Evolutionary conservation across 2,888 invertebrate genomes (phyloP).

Genomic region (Folsomia manolachei): DNA sequence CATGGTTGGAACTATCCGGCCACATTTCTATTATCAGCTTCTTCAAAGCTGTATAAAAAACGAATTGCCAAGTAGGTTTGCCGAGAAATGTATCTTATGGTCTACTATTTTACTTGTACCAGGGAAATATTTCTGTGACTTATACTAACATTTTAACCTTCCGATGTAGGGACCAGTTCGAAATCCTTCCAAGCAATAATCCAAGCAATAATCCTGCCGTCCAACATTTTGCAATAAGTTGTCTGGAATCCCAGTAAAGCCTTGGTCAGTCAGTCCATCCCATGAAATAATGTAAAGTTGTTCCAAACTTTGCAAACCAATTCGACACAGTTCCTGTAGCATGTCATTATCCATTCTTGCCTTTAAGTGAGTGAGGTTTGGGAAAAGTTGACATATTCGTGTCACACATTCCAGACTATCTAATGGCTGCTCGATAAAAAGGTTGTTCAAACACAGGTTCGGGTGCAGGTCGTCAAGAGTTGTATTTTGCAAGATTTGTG

Average conservation of each 20-base stretch:
- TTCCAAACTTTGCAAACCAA: background rate
- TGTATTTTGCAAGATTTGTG: background rate
- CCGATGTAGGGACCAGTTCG: background rate
- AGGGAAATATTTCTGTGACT: too few species aligned
- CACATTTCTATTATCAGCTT: background rate
- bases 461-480: background rate
- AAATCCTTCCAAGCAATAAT: too few species aligned
- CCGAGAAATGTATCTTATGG: too few species aligned
- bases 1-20: background rate
- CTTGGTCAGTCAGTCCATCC: background rate
- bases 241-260: background rate
- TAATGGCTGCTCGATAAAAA: constrained; percentile 1
- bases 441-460: background rate
- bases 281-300: background rate
- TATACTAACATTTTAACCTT: background rate
- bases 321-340: background rate
- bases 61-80: too few species aligned
- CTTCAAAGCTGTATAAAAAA: background rate
- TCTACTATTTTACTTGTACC: background rate
- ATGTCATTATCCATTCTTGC: background rate
- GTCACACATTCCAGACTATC: background rate
- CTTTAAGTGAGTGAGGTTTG: background rate
- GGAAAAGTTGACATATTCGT: background rate
- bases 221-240: background rate
- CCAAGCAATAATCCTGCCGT: background rate